Base-by-base conservation (phyloP, 1,140 invertebrate genomes). In the Bilobella aurantiaca region DNA sequence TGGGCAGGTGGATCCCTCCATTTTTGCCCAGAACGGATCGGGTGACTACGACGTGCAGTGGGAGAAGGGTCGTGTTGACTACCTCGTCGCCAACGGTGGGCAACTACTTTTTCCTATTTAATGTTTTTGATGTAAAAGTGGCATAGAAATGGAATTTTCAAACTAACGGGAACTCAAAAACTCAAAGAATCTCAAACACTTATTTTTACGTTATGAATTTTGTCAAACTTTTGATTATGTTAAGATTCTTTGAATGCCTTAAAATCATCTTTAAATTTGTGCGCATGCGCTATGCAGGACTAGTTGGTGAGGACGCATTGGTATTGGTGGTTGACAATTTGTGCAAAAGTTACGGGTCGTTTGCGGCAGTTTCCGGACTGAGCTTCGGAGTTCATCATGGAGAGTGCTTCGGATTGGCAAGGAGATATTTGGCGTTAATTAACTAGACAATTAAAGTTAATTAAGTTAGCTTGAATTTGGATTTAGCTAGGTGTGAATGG, bases 401-500 rank as follows among this genome's bases (percentile, higher is more conserved):
- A 8, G 34, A 42, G 18, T 42, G 34, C 18, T 42, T 42, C 18
- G 34, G 34, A 42, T 18, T 42, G n/a, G n/a, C n/a, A n/a, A n/a
- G n/a, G n/a, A n/a, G n/a, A n/a, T n/a, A n/a, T n/a, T 42, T 42
- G 8, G 34, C 8, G 34, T 42, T 42, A 42, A 18, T 42, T 42
- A 42, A 42, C 34, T 18, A n/a, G n/a, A n/a, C n/a, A n/a, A n/a
- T 42, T 42, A 12, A 18, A 12, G 18, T 42, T 42, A 12, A 42
- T 42, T 12, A 42, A 42, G 34, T 42, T 8, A 12, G 34, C 8
- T 42, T 42, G 8, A 12, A 42, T 42, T 42, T 42, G 34, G 34
- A 12, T 42, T 42, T 42, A 42, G 8, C 34, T 18, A 42, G 18
- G 79, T 42, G 73, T 75, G 1, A 78, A 78, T 65, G 77, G 77